Conservation (phyloP, 1,140 invertebrate species). For the Euwallacea fornicatus region DNA sequence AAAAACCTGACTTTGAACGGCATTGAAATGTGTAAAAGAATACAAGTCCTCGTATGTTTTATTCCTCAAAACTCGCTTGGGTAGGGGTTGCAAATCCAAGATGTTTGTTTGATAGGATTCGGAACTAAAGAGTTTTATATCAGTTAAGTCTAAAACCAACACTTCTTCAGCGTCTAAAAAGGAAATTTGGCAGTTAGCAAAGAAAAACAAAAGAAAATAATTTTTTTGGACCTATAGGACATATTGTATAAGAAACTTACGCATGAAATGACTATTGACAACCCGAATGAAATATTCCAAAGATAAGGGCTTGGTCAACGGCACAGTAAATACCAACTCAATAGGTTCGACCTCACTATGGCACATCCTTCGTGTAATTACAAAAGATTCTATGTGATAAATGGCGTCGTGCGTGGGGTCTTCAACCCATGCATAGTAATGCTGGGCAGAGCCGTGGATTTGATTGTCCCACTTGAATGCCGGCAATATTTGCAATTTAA, state of each 20-base stretch:
- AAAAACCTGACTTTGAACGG: constrained; percentile 99
- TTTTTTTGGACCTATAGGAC: neutral
- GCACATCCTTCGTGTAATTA: constrained; percentile 86
- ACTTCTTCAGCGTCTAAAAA: constrained; percentile 47
- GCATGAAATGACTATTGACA: constrained; percentile 90
- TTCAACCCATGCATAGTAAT: constrained; percentile 98
- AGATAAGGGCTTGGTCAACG: constrained; percentile 87
- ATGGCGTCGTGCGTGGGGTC: constrained; percentile 92
- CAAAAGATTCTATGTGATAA: constrained; percentile 94
- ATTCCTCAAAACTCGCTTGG: constrained; percentile 77
- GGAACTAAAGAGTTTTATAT: constrained; percentile 88
- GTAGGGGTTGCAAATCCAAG: constrained; percentile 87
- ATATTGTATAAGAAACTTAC: constrained; percentile 50
- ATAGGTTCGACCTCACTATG: constrained; percentile 66
- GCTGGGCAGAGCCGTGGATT: constrained; percentile 82
- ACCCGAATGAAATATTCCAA: constrained; percentile 89
- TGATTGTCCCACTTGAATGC: constrained; percentile 91
- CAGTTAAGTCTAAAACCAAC: constrained; percentile 80
- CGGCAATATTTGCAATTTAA: constrained; percentile 79
- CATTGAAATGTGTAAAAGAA: constrained; percentile 95
- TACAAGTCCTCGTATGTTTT: constrained; percentile 79
- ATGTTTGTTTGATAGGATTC: constrained; percentile 95
- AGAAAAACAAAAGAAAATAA: neutral
- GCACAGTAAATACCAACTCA: constrained; percentile 93
- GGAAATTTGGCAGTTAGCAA: neutral